These are phyloP conservation scores for Eriosoma lanigerum DNA, from an alignment of 1,140 invertebrate species.

Conservation along the genomic window DNA sequence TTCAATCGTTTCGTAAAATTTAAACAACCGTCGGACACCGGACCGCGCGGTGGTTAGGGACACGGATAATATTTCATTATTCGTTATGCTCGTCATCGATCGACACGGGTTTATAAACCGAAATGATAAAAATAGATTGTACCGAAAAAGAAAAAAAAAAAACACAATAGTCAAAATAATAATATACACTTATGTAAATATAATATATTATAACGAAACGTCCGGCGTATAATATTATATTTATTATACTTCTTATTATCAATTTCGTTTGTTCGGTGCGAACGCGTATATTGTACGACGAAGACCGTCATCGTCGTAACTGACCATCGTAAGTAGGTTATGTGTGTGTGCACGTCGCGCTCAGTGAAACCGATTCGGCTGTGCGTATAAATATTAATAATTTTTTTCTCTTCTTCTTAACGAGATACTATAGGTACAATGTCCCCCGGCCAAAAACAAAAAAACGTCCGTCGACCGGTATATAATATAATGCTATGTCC, in stretches of 20 bases:
- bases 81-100: background rate
- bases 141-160: background rate
- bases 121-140: background rate
- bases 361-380: slow-evolving; percentile 26
- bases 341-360: background rate
- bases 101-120: background rate
- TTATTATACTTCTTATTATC: background rate
- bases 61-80: no score
- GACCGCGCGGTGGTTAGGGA: no score
- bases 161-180: no score
- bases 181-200: background rate
- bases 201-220: background rate
- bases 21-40: no score
- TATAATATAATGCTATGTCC: background rate
- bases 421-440: background rate
- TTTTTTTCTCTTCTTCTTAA: slow-evolving; percentile 2
- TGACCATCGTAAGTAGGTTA: slow-evolving; percentile 50
- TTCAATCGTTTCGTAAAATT: no score
- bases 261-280: background rate
- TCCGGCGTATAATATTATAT: background rate
- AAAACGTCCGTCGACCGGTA: background rate
- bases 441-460: background rate
- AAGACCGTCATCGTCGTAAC: no score
- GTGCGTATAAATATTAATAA: background rate
- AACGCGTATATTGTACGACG: background rate